Conservation (phyloP, 2,113 vertebrate species). For the Acrocephalus arundinaceus region DNA sequence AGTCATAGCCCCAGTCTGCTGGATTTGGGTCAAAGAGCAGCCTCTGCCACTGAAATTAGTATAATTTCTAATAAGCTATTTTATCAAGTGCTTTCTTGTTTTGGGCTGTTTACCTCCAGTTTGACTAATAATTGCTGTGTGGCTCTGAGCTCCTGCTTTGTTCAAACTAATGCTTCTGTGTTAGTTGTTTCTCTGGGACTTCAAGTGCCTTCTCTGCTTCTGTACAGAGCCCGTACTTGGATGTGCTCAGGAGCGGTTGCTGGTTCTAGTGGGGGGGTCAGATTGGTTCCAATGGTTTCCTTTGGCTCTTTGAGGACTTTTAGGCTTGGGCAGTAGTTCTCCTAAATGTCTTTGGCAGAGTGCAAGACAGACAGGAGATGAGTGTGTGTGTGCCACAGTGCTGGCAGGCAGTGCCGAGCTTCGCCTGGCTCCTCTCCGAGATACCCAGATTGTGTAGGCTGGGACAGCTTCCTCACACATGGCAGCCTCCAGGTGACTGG, state of each 20-base stretch:
- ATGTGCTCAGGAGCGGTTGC: neutral
- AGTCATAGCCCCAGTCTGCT: neutral
- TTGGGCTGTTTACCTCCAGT: neutral
- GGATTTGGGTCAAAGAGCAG: neutral
- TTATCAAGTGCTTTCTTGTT: neutral
- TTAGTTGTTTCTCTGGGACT: neutral
- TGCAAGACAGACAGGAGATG: neutral
- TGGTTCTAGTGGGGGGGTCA: neutral
- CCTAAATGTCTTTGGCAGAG: neutral
- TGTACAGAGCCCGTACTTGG: neutral
- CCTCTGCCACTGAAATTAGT: neutral
- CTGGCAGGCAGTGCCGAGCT: neutral
- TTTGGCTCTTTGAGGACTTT: neutral
- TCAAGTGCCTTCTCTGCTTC: neutral
- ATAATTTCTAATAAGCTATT: neutral
- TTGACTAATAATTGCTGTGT: neutral
- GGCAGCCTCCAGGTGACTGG: constrained; percentile 25
- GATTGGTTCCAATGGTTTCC: neutral
- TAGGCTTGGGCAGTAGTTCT: neutral
- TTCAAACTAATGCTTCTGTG: neutral
- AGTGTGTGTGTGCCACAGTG: neutral
- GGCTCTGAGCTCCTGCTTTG: neutral
- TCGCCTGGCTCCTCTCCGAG: neutral
- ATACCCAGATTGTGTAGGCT: neutral
- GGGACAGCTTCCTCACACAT: neutral